Conservation (phyloP, 2,888 invertebrate genomes). For the Xylocampa areola region DNA sequence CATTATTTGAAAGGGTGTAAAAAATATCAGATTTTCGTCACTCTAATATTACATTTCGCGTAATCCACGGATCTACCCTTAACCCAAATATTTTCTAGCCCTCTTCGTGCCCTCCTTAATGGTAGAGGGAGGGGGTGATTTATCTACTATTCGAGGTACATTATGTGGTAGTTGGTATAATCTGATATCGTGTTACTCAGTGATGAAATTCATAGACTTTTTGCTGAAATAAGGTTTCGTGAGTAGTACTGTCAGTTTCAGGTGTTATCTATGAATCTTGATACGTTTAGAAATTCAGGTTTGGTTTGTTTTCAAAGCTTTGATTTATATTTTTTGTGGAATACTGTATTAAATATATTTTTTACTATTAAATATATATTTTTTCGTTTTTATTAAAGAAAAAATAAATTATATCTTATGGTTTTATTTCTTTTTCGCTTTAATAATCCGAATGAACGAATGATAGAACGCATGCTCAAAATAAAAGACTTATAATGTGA, state of each 20-base stretch:
- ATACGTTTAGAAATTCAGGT: not conserved
- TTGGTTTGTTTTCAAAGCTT: not conserved
- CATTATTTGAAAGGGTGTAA: slow-evolving; percentile 47
- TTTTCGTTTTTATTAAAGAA: too few species aligned
- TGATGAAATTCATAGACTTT: slow-evolving; percentile 57
- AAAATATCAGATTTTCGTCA: slow-evolving; percentile 51
- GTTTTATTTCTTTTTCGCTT: too few species aligned
- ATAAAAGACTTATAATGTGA: too few species aligned
- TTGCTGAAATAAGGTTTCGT: slow-evolving; percentile 18
- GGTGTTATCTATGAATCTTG: not conserved
- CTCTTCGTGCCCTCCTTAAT: slow-evolving; percentile 65
- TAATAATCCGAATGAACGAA: too few species aligned
- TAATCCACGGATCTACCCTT: slow-evolving; percentile 56
- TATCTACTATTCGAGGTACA: slow-evolving; percentile 75
- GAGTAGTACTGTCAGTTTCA: not conserved
- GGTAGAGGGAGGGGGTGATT: slow-evolving; percentile 69
- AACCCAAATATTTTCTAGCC: slow-evolving; percentile 70
- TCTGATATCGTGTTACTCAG: slow-evolving; percentile 65
- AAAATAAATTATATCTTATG: too few species aligned
- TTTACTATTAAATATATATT: too few species aligned
- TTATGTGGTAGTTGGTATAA: slow-evolving; percentile 70
- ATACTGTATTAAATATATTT: not conserved
- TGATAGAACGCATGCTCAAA: too few species aligned
- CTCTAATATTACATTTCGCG: slow-evolving; percentile 59
- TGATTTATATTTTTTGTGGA: too few species aligned